Evolutionary conservation across 1,140 invertebrate genomes (phyloP), one percentile per base, ranked within the genome.

Genomic region (Eueides isabella): DNA sequence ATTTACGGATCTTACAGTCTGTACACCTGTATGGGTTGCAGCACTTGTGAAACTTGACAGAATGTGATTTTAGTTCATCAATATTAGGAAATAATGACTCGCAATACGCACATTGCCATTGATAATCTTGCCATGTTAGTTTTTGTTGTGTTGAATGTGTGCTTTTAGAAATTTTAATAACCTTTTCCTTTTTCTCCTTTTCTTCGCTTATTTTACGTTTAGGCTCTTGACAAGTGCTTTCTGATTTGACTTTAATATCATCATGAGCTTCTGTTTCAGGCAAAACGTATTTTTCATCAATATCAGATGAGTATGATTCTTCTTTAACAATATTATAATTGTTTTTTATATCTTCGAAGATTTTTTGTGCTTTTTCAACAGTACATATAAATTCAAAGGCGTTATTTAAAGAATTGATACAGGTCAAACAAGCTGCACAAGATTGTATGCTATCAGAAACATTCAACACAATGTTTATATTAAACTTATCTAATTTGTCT

Each of bases 41-140:
- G 38, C 69, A 79, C 65, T 74, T 79, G 41, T 83, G 84, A 29
- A 71, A 81, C 55, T 82, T 63, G 14, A 87, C 75, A 2, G 86
- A 78, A 67, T 91, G 89, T 12, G 19, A 71, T 61, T 81, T 75
- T 6, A 89, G 55, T 33, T 85, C 84, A 2, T 83, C 79, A 7
- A 88, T 62, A n/a, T 79, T 82, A 6, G 81, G 67, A 69, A 89
- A 91, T 65, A 83, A 74, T 14, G 84, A 85, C 11, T 85, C 84
- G 73, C 89, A 91, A 30, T 82, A 83, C 0, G 81, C 74, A 78
- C 89, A 91, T 6, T 83, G 63, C 89, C 89, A 91, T 3, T 66
- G 80, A 61, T 86, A 91, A 26, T 88, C 85, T 26, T 83, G 78
- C 89, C 89, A 91, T 6, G 78, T 71, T 31, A 77, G 41, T 67